These are phyloP conservation scores for Synaphobranchus kaupii DNA, from an alignment of 2,797 vertebrate genomes.

Conservation along the genomic window DNA sequence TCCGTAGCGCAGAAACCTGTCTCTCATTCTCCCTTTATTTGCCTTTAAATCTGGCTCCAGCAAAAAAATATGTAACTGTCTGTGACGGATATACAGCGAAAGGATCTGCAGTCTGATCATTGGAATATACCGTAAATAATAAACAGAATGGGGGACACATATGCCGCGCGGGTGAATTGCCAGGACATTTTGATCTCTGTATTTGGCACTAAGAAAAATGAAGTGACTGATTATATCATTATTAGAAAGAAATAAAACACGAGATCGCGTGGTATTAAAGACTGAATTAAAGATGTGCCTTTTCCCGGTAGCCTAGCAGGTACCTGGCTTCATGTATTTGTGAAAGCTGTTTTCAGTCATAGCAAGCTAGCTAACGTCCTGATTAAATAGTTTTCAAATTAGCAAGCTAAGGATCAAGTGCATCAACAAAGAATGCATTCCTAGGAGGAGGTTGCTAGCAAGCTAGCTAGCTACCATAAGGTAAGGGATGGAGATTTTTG, in stretches of 20 bases:
- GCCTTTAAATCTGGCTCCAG: conserved; percentile 51
- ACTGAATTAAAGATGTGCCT: conserved; percentile 27
- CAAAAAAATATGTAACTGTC: conserved; percentile 52
- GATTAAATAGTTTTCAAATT: conserved; percentile 28
- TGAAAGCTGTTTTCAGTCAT: background rate
- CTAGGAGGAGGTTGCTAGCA: conserved; percentile 31
- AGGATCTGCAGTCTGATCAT: conserved; percentile 34
- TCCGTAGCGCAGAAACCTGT: conserved; percentile 71
- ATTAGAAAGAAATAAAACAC: conserved; percentile 48
- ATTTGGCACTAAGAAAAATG: conserved; percentile 49
- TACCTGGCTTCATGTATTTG: conserved; percentile 13
- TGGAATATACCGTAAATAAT: conserved; percentile 33
- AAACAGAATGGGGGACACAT: conserved; percentile 41
- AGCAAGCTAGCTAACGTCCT: conserved; percentile 4
- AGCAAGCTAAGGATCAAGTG: conserved; percentile 42
- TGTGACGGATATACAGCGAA: conserved; percentile 44
- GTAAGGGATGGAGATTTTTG: conserved; percentile 23
- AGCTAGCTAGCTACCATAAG: conserved; percentile 14
- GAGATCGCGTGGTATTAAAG: conserved; percentile 19
- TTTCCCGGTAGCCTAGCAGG: conserved; percentile 5
- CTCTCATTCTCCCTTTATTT: conserved; percentile 61
- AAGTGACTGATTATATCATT: conserved; percentile 41
- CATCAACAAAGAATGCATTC: conserved; percentile 52
- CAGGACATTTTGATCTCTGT: conserved; percentile 37
- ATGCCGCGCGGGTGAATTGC: conserved; percentile 29